Evolutionary conservation across 1,140 invertebrate species (phyloP), one percentile per base, ranked within the genome.

Genomic region (Drosophila ogumai): DNA sequence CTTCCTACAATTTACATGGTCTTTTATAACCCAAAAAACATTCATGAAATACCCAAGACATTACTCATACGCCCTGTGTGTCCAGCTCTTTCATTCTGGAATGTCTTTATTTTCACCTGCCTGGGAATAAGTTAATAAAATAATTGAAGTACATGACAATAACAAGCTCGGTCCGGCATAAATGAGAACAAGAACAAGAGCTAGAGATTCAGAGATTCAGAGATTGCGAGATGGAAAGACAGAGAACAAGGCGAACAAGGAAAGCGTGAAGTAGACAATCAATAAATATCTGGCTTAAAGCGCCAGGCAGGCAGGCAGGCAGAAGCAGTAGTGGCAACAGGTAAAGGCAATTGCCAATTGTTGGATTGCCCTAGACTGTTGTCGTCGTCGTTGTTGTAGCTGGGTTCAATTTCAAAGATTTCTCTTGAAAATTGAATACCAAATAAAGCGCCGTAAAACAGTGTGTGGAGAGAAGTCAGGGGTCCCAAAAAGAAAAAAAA

Each of bases 181-280:
- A 69, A 58, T 78, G 58, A 75, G 22, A 66, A 76, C 50, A 28
- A 46, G 49, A 40, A 22, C 41, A 32, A 61, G 31, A 50, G 46
- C 10, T 19, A 43, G 15, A 46, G 55, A 57, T 25, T 17, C n/a
- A 36, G 13, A 61, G 49, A 58, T 54, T 22, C 19, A 40, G 9
- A 41, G 40, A 46, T 43, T 32, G 43, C 17, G 13, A 76, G 19
- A 34, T 61, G 52, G 52, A 52, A 31, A 67, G 47, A 38, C 34
- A 55, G 59, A 10, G 28, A 71, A 77, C 66, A 47, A 55, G 60
- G 57, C 34, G 46, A 84, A 82, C 84, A 88, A 71, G 73, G 75
- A 80, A 88, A 88, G 85, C 85, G 85, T 88, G 85, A 84, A 81
- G 43, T 68, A 68, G 73, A 81, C 80, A 84, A 88, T 88, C 85